Percentiles rank a stretch among this genome's conserved stretches.
Evolutionary conservation across 2,888 invertebrate genomes (phyloP).

Genomic region (Malthinus flaveolus): DNA sequence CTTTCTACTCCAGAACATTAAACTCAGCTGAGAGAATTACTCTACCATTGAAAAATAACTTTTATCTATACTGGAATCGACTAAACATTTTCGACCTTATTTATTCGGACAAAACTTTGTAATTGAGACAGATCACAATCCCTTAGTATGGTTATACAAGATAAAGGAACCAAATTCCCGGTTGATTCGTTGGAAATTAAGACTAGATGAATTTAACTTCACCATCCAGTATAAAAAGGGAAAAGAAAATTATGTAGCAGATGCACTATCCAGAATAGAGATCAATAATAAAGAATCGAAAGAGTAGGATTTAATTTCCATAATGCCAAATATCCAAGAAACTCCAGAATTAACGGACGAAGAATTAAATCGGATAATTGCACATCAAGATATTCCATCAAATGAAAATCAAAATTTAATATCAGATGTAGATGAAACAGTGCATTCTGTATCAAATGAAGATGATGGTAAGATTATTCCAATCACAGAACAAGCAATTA

Average conservation of each 20-base stretch:
- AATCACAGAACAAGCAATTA: neutral
- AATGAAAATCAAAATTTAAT: neutral
- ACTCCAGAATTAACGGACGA: neutral
- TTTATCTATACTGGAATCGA: slow-evolving; percentile 14
- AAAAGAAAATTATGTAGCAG: slow-evolving; percentile 23
- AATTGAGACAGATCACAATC: slow-evolving; percentile 23
- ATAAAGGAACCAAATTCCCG: slow-evolving; percentile 21
- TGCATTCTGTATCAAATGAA: neutral
- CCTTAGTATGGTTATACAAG: slow-evolving; percentile 17
- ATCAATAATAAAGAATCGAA: neutral
- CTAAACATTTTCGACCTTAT: slow-evolving; percentile 20
- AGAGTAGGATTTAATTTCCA: neutral
- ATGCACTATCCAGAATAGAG: slow-evolving; percentile 8
- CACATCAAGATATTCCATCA: neutral
- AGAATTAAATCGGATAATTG: neutral
- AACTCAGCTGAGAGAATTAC: slow-evolving; percentile 19
- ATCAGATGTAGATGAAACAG: neutral
- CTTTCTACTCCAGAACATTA: slow-evolving; percentile 11
- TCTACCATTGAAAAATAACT: slow-evolving; percentile 16
- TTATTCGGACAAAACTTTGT: slow-evolving; percentile 14
- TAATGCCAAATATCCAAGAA: slow-evolving; percentile 4
- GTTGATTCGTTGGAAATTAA: no score
- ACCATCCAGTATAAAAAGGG: slow-evolving; percentile 16
- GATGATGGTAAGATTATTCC: slow-evolving; percentile 1
- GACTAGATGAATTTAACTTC: slow-evolving; percentile 5